Evolutionary conservation across 2,888 invertebrate genomes (phyloP).

Genomic region (Stenodera caucasica): DNA sequence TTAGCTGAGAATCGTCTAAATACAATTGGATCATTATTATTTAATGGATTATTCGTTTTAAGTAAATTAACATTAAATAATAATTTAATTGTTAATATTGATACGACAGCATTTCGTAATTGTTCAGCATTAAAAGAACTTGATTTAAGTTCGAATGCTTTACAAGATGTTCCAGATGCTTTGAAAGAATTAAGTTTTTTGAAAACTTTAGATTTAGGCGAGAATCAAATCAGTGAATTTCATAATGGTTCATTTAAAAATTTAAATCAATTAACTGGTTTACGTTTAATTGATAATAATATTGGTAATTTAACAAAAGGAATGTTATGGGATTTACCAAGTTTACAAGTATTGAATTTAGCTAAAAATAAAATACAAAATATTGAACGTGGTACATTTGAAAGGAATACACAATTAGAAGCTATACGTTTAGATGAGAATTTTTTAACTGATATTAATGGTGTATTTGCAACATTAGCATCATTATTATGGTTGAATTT

Average conservation of each 20-base stretch:
- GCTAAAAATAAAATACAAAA: conserved; percentile 80
- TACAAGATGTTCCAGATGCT: conserved; percentile 74
- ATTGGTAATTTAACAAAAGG: conserved; percentile 78
- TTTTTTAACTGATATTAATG: conserved; percentile 75
- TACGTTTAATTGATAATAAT: conserved; percentile 83
- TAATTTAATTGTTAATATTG: conserved; percentile 74
- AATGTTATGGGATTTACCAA: conserved; percentile 75
- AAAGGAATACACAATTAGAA: conserved; percentile 74
- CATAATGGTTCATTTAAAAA: conserved; percentile 79
- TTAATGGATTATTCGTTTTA: conserved; percentile 75
- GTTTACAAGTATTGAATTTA: conserved; percentile 79
- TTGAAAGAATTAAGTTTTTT: conserved; percentile 74
- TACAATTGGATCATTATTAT: conserved; percentile 74
- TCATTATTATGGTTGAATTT: conserved; percentile 84
- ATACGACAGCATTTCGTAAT: conserved; percentile 75
- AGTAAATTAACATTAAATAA: conserved; percentile 78
- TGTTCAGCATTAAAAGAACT: conserved; percentile 79
- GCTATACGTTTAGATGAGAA: conserved; percentile 82
- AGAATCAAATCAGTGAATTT: conserved; percentile 79
- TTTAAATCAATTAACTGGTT: conserved; percentile 77
- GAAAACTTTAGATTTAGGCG: conserved; percentile 80
- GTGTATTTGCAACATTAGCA: conserved; percentile 77
- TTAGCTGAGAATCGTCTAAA: conserved; percentile 81
- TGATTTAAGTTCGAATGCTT: conserved; percentile 79
- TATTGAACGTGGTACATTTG: conserved; percentile 78